Conservation (phyloP, 2,113 vertebrate genomes). For the Sinocyclocheilus anshuiensis region DNA sequence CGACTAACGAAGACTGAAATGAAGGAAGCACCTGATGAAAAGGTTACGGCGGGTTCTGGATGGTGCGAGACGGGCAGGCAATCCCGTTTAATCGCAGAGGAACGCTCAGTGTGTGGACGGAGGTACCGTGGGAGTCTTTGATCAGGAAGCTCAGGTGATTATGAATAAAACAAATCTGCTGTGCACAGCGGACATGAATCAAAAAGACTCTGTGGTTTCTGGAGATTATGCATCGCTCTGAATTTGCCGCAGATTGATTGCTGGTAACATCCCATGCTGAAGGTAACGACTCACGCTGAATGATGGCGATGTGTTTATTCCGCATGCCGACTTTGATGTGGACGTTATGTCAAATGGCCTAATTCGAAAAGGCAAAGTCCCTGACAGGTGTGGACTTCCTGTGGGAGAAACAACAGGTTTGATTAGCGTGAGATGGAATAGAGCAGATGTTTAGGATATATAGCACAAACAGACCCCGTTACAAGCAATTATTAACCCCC, state of each 20-base stretch:
- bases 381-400: constrained; percentile 17
- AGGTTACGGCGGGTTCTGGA: constrained; percentile 50
- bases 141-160: constrained; percentile 57
- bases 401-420: constrained; percentile 5
- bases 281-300: not conserved
- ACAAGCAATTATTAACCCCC: not conserved
- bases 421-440: not conserved
- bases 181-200: constrained; percentile 50
- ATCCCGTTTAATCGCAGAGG: constrained; percentile 69
- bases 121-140: constrained; percentile 54
- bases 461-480: not conserved
- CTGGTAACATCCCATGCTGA: constrained; percentile 23
- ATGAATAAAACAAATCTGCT: constrained; percentile 65
- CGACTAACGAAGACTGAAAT: constrained; percentile 58
- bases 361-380: not conserved
- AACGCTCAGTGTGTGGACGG: constrained; percentile 43
- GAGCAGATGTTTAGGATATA: constrained; percentile 21
- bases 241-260: constrained; percentile 57
- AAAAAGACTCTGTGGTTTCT: constrained; percentile 56
- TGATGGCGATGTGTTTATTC: constrained; percentile 62
- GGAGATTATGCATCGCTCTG: constrained; percentile 50
- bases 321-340: constrained; percentile 38
- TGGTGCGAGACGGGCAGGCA: constrained; percentile 52
- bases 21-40: constrained; percentile 58
- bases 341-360: constrained; percentile 2